Evolutionary conservation across 2,113 vertebrate species (phyloP).

Genomic region (Pongo abelii): DNA sequence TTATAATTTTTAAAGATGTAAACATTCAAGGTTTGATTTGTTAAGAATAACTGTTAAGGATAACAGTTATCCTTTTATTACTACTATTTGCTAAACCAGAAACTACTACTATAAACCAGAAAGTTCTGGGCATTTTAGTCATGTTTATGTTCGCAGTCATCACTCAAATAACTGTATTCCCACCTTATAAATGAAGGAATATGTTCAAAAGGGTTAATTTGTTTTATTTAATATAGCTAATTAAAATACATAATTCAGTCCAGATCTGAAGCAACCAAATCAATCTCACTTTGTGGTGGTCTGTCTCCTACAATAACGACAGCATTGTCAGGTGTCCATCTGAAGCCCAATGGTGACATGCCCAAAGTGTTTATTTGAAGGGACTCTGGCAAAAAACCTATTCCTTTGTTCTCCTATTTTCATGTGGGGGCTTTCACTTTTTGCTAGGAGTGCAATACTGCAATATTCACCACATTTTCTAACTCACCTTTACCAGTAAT

Average conservation of each 20-base stretch:
- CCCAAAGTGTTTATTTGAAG: conserved; percentile 7
- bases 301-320: background rate
- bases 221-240: background rate
- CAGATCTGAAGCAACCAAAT: conserved; percentile 10
- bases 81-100: conserved; percentile 19
- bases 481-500: background rate
- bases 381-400: background rate
- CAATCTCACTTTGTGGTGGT: background rate
- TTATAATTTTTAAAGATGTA: conserved; percentile 37
- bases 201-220: background rate
- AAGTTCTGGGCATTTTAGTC: background rate
- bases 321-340: background rate
- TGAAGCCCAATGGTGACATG: background rate
- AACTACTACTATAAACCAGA: background rate
- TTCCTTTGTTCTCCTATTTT: conserved; percentile 23
- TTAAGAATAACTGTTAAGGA: background rate
- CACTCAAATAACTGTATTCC: background rate
- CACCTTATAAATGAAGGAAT: conserved; percentile 14
- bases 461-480: background rate
- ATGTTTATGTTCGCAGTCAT: conserved; percentile 20
- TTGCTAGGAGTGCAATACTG: background rate
- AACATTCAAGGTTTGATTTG: background rate
- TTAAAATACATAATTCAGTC: background rate
- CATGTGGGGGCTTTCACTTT: conserved; percentile 10
- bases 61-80: background rate